Evolutionary conservation across 2,888 invertebrate genomes (phyloP), one percentile per base, ranked within the genome.

Genomic region (Dicycla oo): DNA sequence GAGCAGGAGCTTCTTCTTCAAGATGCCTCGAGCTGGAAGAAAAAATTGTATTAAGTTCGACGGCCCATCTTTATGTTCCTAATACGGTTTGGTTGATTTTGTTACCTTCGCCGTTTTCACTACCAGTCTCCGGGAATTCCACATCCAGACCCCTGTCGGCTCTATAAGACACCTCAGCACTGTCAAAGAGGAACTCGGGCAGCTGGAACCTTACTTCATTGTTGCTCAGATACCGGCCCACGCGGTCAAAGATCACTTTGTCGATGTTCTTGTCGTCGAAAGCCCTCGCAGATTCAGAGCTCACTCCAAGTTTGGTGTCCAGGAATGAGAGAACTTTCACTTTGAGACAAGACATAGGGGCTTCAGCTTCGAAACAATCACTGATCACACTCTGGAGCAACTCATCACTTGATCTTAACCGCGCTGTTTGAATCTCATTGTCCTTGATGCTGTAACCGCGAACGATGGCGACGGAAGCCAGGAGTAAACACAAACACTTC

Each of bases 1-100:
- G 89, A 98, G 95, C 80, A 98, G 96, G 62, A 98, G 97, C 92
- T 98, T 98, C 96, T 98, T 98, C 96, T 98, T 98, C 88, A 98
- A 96, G 91, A 97, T 96, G 87, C 98, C 98, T 81, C 98, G 97
- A 87, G 97, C 98, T 98, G 92, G 18, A 93, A 94, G 65, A 83
- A 85, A 75, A 86, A 34, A 54, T 34, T 54, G 5, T 30, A 67
- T 64, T 78, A 79, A 81, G 73, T 70, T 65, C n/a, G 64, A 30
- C 26, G 34, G 63, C 30, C 3, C 8, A 45, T 15, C 5, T 40
- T 57, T 60, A 20, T 40, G 60, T 13, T 63, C 5, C 2, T 3
- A 38, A 11, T 70, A 53, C 15, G 40, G 58, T 47, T n/a, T 53
- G 11, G 5, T 40, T 8, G 43, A n/a, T 62, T 20, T 10, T 51